phyloP scores from a whole-genome alignment of 2,113 vertebrate species.

The Sterna hirundo region DNA sequence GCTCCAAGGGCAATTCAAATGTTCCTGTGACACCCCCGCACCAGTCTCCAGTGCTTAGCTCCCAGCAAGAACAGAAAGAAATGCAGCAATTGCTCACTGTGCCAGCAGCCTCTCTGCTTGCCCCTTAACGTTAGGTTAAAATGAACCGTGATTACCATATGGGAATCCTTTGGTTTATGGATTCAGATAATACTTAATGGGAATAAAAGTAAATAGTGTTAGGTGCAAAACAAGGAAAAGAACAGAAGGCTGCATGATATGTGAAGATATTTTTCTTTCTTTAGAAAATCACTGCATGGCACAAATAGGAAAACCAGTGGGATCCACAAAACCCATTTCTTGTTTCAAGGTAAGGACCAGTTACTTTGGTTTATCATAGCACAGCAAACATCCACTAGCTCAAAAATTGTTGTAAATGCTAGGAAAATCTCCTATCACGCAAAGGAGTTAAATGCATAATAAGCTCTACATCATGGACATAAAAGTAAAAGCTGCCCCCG shows the following conservation, averaged over 20 bases:
- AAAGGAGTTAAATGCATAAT: neutral
- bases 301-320: neutral
- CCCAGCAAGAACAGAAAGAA: neutral
- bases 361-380: neutral
- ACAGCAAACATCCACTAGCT: neutral
- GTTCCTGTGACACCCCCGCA: neutral
- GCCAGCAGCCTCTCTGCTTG: neutral
- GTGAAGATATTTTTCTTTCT: neutral
- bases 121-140: neutral
- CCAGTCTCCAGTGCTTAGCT: neutral
- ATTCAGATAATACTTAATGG: neutral
- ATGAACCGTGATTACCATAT: neutral
- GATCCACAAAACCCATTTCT: neutral
- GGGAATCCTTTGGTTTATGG: neutral
- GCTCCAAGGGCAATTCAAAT: neutral
- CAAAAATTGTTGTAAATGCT: neutral
- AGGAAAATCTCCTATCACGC: neutral
- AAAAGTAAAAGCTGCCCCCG: neutral
- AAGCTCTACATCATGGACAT: neutral
- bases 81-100: neutral
- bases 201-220: neutral
- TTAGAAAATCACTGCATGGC: neutral
- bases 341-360: neutral
- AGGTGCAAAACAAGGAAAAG: neutral
- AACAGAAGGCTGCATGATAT: neutral